Conservation (phyloP, 2,797 vertebrate genomes). For the Hypotaenidia okinawae region DNA sequence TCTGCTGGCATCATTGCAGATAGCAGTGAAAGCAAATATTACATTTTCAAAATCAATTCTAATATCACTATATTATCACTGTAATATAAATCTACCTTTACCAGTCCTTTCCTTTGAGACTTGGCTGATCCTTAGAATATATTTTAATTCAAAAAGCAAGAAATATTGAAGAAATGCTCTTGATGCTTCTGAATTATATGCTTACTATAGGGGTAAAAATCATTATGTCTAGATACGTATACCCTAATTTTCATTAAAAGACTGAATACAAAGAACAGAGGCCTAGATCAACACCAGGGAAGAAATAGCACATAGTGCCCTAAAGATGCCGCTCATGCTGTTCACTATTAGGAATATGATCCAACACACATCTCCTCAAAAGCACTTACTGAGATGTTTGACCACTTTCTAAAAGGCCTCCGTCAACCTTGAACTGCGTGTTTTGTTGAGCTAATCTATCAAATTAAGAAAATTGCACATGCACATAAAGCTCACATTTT, state of each 20-base stretch:
- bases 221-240: not conserved
- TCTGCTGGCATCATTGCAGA: not conserved
- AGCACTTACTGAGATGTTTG: not conserved
- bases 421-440: too few species aligned
- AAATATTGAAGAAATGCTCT: not conserved
- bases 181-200: not conserved
- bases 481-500: not conserved
- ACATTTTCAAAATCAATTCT: not conserved
- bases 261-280: not conserved
- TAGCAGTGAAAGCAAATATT: not conserved
- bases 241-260: not conserved
- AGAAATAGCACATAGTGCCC: not conserved
- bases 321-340: not conserved
- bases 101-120: not conserved
- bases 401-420: not conserved
- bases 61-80: not conserved
- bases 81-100: not conserved
- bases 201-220: not conserved
- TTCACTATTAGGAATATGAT: not conserved
- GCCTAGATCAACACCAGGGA: rapidly evolving
- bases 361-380: not conserved
- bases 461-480: not conserved
- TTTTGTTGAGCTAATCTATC: not conserved
- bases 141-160: not conserved
- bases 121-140: not conserved